A percentile compares a stretch with the other conserved stretches of the same genome.
These are phyloP conservation scores for Dolichallabes microphthalmus DNA, from an alignment of 2,113 vertebrate species.

Conservation along the genomic window DNA sequence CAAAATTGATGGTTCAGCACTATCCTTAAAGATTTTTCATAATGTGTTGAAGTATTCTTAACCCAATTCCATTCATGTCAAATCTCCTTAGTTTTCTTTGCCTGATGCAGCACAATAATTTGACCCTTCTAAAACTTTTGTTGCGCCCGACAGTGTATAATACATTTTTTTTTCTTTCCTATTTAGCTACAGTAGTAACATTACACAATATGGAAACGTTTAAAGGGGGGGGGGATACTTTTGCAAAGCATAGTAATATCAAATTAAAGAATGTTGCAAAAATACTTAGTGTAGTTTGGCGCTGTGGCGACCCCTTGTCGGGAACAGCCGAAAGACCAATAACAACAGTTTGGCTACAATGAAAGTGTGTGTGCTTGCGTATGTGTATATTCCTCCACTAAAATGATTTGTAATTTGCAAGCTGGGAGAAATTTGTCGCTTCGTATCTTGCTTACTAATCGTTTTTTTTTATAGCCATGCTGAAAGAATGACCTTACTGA, in stretches of 20 bases:
- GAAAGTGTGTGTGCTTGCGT: neutral
- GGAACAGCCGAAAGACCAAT: too few relatives aligned
- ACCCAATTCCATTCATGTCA: too few relatives aligned
- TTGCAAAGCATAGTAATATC: neutral
- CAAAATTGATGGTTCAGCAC: too few relatives aligned
- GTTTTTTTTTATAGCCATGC: neutral
- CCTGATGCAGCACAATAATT: too few relatives aligned
- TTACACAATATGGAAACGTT: neutral
- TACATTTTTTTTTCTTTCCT: too few relatives aligned
- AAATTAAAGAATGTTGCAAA: neutral
- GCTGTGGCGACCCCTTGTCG: too few relatives aligned
- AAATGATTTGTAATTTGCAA: slow-evolving; percentile 22
- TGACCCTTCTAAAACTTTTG: too few relatives aligned
- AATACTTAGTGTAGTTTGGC: neutral
- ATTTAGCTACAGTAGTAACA: neutral
- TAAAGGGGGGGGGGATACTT: neutral
- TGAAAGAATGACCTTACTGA: neutral
- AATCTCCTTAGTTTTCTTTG: too few relatives aligned
- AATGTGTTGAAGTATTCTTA: too few relatives aligned
- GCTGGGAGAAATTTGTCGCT: neutral
- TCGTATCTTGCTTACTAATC: slow-evolving; percentile 9
- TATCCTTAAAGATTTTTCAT: too few relatives aligned
- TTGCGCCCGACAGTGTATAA: too few relatives aligned
- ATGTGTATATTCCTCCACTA: neutral
- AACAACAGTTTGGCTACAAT: too few relatives aligned